Conservation (phyloP, 1,140 invertebrate genomes). For the Atta texana region DNA sequence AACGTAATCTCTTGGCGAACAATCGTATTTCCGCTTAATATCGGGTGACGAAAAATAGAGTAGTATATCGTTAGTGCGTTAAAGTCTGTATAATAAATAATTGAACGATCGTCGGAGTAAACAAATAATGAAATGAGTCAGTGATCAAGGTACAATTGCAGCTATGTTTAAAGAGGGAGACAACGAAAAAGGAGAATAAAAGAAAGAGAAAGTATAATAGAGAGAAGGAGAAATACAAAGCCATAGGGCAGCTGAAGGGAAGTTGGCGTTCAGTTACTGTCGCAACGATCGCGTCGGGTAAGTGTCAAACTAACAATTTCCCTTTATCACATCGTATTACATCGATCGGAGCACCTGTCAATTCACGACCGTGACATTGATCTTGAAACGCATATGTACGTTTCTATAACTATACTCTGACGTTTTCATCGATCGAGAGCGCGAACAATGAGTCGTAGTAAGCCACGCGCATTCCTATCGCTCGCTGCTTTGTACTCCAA, state of each 20-base stretch:
- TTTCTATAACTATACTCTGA: slow-evolving; percentile 17
- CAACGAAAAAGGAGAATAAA: background rate
- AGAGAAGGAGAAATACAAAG: slow-evolving; percentile 23
- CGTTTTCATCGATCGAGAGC: slow-evolving; percentile 16
- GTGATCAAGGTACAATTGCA: slow-evolving; percentile 69
- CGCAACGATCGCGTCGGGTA: slow-evolving; percentile 53
- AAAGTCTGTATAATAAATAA: slow-evolving; percentile 50
- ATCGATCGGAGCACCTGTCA: slow-evolving; percentile 22
- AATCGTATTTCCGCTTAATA: background rate
- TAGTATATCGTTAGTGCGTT: background rate
- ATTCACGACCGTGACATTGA: slow-evolving; percentile 38
- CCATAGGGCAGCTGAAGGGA: slow-evolving; percentile 3
- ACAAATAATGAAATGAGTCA: slow-evolving; percentile 72
- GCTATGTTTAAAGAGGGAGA: background rate
- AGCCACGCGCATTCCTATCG: slow-evolving; percentile 1
- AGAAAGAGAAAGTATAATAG: background rate
- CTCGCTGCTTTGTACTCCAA: slow-evolving; percentile 29
- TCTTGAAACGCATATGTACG: slow-evolving; percentile 16
- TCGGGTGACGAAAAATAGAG: slow-evolving; percentile 28
- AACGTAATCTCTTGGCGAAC: slow-evolving; percentile 9
- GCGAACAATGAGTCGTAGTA: slow-evolving; percentile 47
- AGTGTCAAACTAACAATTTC: slow-evolving; percentile 58
- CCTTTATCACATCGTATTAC: slow-evolving; percentile 48
- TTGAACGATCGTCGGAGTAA: slow-evolving; percentile 48
- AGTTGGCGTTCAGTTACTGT: background rate